Evolutionary conservation across 1,140 invertebrate genomes (phyloP).

Genomic region (Cydia splendana): DNA sequence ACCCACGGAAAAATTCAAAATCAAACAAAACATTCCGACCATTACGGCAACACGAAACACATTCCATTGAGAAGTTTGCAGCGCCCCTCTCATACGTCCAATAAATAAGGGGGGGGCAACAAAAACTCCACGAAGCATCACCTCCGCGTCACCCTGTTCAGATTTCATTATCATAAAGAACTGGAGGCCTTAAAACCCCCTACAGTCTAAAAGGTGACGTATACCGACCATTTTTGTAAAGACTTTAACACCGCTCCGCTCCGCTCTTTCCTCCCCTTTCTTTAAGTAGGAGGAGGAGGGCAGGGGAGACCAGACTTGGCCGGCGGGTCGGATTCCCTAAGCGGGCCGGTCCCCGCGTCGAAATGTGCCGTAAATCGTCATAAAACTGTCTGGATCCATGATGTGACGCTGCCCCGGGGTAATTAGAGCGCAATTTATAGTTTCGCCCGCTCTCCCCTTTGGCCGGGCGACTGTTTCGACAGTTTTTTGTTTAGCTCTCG

Average conservation of each 20-base stretch:
- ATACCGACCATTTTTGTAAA: slow-evolving; percentile 54
- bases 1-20: slow-evolving; percentile 25
- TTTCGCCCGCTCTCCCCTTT: slow-evolving; percentile 70
- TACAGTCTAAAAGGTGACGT: slow-evolving; percentile 77
- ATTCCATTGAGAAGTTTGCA: slow-evolving; percentile 68
- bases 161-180: slow-evolving; percentile 80
- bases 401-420: slow-evolving; percentile 84
- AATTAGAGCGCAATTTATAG: slow-evolving; percentile 86
- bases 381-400: slow-evolving; percentile 85
- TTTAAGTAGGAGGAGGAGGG: slow-evolving; percentile 35
- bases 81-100: slow-evolving; percentile 70
- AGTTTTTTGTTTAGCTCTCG: slow-evolving; percentile 32
- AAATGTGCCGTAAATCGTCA: slow-evolving; percentile 85
- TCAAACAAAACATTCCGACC: slow-evolving; percentile 30
- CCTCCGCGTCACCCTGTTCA: slow-evolving; percentile 77
- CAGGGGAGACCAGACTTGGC: slow-evolving; percentile 43
- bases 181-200: slow-evolving; percentile 78
- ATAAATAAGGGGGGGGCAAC: slow-evolving; percentile 78
- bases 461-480: slow-evolving; percentile 36
- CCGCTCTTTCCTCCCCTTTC: slow-evolving; percentile 35
- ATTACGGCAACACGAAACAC: slow-evolving; percentile 57
- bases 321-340: slow-evolving; percentile 57
- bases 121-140: slow-evolving; percentile 77
- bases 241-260: slow-evolving; percentile 36
- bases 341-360: slow-evolving; percentile 71